These are phyloP conservation scores for Labrus mixtus DNA, from an alignment of 2,113 vertebrate species.

Conservation along the genomic window DNA sequence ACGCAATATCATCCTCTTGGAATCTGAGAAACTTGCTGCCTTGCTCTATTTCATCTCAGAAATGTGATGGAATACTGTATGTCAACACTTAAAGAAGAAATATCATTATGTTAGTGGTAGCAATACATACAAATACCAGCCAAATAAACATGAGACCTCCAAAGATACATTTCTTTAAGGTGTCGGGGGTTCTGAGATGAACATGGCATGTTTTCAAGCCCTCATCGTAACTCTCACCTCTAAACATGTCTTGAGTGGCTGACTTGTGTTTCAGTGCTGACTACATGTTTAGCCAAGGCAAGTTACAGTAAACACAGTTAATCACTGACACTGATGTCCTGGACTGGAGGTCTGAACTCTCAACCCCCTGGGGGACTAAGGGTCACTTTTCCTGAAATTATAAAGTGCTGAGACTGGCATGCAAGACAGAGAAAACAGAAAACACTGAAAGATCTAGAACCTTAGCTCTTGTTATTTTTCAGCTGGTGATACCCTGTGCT, in stretches of 20 bases:
- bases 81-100: constrained; percentile 8
- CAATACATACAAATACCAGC: constrained; percentile 30
- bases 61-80: constrained; percentile 24
- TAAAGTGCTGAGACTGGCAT: neutral
- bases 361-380: neutral
- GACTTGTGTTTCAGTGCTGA: constrained; percentile 40
- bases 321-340: neutral
- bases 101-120: constrained; percentile 36
- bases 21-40: constrained; percentile 10
- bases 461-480: neutral
- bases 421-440: neutral
- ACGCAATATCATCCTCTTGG: neutral
- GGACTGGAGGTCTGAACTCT: neutral
- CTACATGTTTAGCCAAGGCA: constrained; percentile 17
- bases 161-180: neutral
- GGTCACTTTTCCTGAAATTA: neutral
- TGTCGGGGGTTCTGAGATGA: neutral
- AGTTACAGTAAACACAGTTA: constrained; percentile 63
- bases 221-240: constrained; percentile 33
- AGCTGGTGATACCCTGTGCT: neutral
- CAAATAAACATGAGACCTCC: neutral
- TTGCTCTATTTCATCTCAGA: neutral
- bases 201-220: constrained; percentile 18
- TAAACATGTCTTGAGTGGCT: constrained; percentile 68
- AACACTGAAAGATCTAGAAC: neutral